Evolutionary conservation across 1,140 invertebrate species (phyloP), one percentile per base, ranked within the genome.

Genomic region (Leptopilina clavipes): DNA sequence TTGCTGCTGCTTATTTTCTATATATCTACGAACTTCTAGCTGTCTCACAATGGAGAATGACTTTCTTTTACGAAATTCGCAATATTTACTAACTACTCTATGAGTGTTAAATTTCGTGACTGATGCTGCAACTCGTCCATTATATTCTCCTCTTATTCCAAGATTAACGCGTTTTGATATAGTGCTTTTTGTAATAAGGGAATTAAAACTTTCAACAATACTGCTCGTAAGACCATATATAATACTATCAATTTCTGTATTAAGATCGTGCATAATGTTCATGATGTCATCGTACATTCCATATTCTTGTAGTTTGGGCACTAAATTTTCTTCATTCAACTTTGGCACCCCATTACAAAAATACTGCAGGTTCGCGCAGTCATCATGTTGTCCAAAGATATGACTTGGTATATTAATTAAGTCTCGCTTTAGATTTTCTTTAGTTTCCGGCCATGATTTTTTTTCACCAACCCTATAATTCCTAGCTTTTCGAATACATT

Each of bases 131-230:
- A 79, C 83, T 71, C 84, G 72, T 6, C 74, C 48, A 71, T 80
- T 40, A 65, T 88, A 89, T 7, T 70, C 73, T 1, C 76, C 25
- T 18, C 72, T 79, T 12, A 52, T 54, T 9, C 80, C 72, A 65
- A 76, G 84, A 81, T 88, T 87, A 31, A 83, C 77, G 52, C 84
- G 70, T 76, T 89, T 89, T 12, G 86, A 88, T 12, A 7, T 17
- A 1, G 2, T 70, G 10, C 59, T 1, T 11, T 31, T 70, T 8
- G 22, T 52, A 8, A 85, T 56, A 17, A 78, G 73, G 18, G 71
- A 73, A 74, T 88, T 85, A 76, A 83, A 90, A 31, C 65, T 18
- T 81, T 90, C 89, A 18, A 83, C 85, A 52, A 75, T 37, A 75
- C 89, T 89, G 52, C 82, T n/a, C n/a, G n/a, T n/a, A n/a, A n/a